Percentiles rank a stretch among this genome's conserved stretches.
Conservation (phyloP, 2,888 invertebrate species). For the Cataglyphis cursor region DNA sequence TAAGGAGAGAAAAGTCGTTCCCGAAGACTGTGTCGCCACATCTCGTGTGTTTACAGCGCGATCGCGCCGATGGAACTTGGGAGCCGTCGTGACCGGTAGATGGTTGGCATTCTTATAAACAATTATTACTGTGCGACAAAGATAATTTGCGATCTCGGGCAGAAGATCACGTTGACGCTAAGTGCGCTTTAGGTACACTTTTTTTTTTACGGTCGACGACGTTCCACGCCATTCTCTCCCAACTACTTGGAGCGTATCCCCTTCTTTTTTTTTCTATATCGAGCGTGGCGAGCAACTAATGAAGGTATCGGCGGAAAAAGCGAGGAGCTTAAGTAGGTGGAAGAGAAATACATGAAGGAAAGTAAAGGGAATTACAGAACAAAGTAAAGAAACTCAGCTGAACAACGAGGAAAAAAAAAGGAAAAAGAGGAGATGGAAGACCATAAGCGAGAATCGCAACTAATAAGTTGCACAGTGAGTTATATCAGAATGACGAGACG, state of each 20-base stretch:
- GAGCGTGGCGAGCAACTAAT: constrained; percentile 46
- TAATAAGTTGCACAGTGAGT: constrained; percentile 70
- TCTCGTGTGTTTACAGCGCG: not conserved
- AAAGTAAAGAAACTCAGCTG: constrained; percentile 20
- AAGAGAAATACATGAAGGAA: constrained; percentile 33
- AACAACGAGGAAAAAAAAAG: constrained; percentile 36
- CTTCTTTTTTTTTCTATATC: constrained; percentile 13
- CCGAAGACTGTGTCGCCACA: not conserved
- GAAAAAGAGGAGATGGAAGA: constrained; percentile 28
- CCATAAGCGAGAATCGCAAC: constrained; percentile 42
- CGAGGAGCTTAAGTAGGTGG: constrained; percentile 35
- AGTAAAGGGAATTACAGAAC: constrained; percentile 14
- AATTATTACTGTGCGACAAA: constrained; percentile 47
- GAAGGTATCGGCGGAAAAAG: constrained; percentile 40
- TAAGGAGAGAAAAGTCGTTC: constrained; percentile 30
- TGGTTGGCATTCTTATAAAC: constrained; percentile 49
- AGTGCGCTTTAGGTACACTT: constrained; percentile 47
- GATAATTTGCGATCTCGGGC: constrained; percentile 51
- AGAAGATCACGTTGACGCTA: constrained; percentile 46
- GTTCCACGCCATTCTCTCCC: constrained; percentile 36
- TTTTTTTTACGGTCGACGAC: constrained; percentile 35
- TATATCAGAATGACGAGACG: constrained; percentile 67
- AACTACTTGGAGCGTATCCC: constrained; percentile 24
- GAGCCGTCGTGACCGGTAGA: not conserved
- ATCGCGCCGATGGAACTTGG: constrained; percentile 25